A percentile compares a stretch with the other conserved stretches of the same genome.
Conservation (phyloP, 2,888 invertebrate species). For the Vesta saturnalis region DNA sequence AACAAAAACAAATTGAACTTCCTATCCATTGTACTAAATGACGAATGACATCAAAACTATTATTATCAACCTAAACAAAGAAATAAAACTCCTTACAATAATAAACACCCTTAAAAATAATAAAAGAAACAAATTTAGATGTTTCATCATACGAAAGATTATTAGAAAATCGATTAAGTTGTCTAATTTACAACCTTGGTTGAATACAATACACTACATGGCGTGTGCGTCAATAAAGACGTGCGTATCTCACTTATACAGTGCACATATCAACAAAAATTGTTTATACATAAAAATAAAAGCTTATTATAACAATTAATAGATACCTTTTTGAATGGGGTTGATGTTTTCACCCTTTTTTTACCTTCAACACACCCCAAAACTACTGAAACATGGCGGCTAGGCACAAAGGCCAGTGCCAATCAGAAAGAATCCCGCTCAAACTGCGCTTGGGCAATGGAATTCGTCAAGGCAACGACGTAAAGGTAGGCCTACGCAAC, state of each 20-base stretch:
- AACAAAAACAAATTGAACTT: not conserved
- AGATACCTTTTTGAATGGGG: conserved; percentile 56
- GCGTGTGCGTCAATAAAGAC: not conserved
- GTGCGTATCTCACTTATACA: not conserved
- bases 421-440: conserved; percentile 56
- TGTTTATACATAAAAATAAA: not conserved
- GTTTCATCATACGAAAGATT: not conserved
- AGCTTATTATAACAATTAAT: not conserved
- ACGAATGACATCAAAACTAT: conserved; percentile 35
- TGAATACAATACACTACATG: not conserved
- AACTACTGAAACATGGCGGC: conserved; percentile 83
- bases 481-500: not conserved
- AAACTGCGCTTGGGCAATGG: conserved; percentile 45
- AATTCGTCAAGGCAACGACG: conserved; percentile 12
- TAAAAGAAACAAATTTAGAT: not conserved
- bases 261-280: not conserved
- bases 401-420: conserved; percentile 59
- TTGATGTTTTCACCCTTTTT: conserved; percentile 55
- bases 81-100: too few species aligned
- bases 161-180: not conserved
- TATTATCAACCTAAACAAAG: conserved; percentile 23
- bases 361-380: conserved; percentile 68
- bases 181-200: not conserved
- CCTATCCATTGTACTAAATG: conserved; percentile 10
- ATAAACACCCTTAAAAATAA: conserved; percentile 13